Conservation (phyloP, 1,140 invertebrate species). For the Asbolus verrucosus region DNA sequence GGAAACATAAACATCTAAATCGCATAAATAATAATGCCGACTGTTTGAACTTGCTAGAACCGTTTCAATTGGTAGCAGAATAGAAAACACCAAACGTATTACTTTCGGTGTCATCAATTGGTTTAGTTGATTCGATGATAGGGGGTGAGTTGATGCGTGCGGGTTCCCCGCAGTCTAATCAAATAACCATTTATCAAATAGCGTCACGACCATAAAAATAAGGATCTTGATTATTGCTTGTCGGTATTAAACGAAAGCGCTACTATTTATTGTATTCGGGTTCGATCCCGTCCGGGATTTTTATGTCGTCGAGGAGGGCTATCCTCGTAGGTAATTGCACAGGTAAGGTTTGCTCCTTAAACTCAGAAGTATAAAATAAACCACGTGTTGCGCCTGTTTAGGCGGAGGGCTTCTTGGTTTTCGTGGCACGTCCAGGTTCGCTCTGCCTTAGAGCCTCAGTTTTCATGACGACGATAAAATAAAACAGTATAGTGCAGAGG, state of each 20-base stretch:
- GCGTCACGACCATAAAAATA: conserved; percentile 53
- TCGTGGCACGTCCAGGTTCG: conserved; percentile 33
- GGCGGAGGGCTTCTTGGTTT: conserved; percentile 30
- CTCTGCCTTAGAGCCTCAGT: conserved; percentile 37
- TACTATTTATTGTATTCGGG: not conserved
- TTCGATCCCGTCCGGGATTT: conserved; percentile 28
- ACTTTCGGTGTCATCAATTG: conserved; percentile 23
- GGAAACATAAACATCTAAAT: no score
- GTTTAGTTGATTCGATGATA: conserved; percentile 6
- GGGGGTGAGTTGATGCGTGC: conserved; percentile 11
- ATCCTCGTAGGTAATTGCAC: conserved; percentile 28
- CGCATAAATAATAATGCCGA: not conserved
- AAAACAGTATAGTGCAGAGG: conserved; percentile 39
- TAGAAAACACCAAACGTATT: conserved; percentile 31
- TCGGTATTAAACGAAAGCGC: conserved; percentile 6
- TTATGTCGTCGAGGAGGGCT: not conserved
- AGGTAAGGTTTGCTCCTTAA: conserved; percentile 35
- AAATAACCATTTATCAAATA: conserved; percentile 53
- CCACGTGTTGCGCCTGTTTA: conserved; percentile 41
- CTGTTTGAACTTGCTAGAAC: conserved; percentile 12
- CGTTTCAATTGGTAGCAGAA: no score
- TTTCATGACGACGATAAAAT: conserved; percentile 44
- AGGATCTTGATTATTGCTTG: conserved; percentile 26
- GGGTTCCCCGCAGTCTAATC: conserved; percentile 33
- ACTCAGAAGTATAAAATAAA: conserved; percentile 40